These are phyloP conservation scores for Xerus rutilus DNA, from an alignment of 2,797 vertebrate species.

Conservation along the genomic window DNA sequence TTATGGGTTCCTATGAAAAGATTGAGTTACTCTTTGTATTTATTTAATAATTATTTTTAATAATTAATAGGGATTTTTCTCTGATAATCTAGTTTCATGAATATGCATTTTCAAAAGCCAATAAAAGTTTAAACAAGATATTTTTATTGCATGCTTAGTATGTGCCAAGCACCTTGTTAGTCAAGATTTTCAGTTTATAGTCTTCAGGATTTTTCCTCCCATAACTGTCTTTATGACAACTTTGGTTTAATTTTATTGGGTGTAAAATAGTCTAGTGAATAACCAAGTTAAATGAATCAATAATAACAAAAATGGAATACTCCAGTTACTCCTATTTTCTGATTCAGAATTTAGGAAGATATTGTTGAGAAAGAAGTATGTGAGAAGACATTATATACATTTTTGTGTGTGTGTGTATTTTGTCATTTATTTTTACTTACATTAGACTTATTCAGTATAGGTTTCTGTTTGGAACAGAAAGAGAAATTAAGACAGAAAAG, in stretches of 20 bases:
- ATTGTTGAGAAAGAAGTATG: conserved; percentile 1
- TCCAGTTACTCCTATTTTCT: conserved; percentile 18
- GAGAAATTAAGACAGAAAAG: conserved; percentile 38
- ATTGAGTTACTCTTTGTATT: conserved; percentile 44
- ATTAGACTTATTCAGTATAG: neutral
- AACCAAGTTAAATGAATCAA: neutral
- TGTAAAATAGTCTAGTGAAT: conserved; percentile 28
- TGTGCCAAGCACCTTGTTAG: neutral
- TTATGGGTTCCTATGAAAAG: conserved; percentile 39
- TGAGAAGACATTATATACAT: neutral
- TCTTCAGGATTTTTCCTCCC: neutral
- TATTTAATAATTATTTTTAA: conserved; percentile 37
- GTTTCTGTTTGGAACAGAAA: neutral
- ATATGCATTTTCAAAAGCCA: conserved; percentile 42
- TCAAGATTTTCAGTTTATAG: conserved; percentile 17
- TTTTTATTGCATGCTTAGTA: conserved; percentile 10
- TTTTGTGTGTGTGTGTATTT: neutral
- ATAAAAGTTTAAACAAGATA: neutral
- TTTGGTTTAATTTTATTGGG: conserved; percentile 35
- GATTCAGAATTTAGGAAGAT: conserved; percentile 42
- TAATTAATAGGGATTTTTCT: neutral
- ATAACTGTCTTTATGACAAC: conserved; percentile 14
- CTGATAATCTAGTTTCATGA: conserved; percentile 5
- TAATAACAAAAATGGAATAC: neutral
- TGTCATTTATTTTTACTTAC: conserved; percentile 27